phyloP scores from a whole-genome alignment of 2,888 invertebrate species.

The Polylopha cassiicola region DNA sequence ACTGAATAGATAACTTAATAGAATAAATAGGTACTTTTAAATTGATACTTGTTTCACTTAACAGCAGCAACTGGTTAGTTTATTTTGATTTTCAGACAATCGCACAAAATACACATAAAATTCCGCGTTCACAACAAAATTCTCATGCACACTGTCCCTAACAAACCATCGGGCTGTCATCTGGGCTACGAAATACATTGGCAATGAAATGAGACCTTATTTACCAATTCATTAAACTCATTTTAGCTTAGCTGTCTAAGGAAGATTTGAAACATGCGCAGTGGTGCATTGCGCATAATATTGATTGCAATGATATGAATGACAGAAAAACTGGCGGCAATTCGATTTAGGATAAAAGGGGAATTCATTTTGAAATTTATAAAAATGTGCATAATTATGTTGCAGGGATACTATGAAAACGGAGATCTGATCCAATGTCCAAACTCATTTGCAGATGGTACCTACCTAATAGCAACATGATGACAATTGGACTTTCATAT shows the following conservation, averaged over 20 bases:
- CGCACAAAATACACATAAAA: constrained; percentile 10
- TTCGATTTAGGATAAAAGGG: constrained; percentile 35
- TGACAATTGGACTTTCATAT: no score
- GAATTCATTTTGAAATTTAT: background rate
- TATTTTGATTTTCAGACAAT: no score
- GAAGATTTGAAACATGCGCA: constrained; percentile 74
- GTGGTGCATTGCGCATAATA: constrained; percentile 71
- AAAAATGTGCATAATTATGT: background rate
- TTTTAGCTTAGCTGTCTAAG: no score
- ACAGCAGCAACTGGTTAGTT: no score
- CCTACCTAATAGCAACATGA: no score
- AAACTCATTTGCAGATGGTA: no score
- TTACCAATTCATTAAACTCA: constrained; percentile 25
- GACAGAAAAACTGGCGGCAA: constrained; percentile 65
- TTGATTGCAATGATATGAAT: constrained; percentile 69
- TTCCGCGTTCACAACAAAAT: constrained; percentile 42
- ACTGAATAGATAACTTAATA: no score
- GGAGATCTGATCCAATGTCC: no score
- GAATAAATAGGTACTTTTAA: no score
- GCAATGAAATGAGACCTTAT: constrained; percentile 27
- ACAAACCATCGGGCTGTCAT: constrained; percentile 58
- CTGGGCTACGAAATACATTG: constrained; percentile 34
- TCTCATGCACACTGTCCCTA: constrained; percentile 58
- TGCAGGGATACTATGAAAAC: no score
- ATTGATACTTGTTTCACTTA: no score